Conservation (phyloP, 2,888 invertebrate species). For the Pammene fasciana region DNA sequence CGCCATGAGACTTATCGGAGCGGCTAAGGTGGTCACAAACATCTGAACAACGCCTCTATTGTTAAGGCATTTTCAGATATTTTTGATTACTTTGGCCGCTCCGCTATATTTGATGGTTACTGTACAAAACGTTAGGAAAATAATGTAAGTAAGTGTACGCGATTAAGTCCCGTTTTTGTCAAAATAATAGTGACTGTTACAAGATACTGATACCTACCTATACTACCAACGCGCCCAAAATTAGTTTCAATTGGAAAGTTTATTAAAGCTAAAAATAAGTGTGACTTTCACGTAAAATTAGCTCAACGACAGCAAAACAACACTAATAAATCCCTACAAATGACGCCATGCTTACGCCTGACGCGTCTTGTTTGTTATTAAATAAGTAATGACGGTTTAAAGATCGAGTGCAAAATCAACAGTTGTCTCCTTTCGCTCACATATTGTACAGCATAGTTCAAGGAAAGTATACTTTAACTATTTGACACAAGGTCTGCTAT, state of each 20-base stretch:
- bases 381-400: slow-evolving; percentile 18
- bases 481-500: neutral
- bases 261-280: neutral
- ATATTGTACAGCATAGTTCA: neutral
- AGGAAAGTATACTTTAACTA: neutral
- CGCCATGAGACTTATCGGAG: too few relatives aligned
- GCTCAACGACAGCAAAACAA: slow-evolving; percentile 18
- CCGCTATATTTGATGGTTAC: too few relatives aligned
- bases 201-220: neutral
- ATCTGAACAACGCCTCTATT: too few relatives aligned
- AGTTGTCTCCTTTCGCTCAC: neutral
- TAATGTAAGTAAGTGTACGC: too few relatives aligned
- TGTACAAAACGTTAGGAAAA: too few relatives aligned
- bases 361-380: slow-evolving; percentile 32
- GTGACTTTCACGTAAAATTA: slow-evolving; percentile 22
- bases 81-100: too few relatives aligned
- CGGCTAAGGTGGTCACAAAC: too few relatives aligned
- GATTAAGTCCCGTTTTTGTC: too few relatives aligned
- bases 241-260: neutral
- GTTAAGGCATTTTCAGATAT: too few relatives aligned
- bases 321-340: slow-evolving; percentile 21
- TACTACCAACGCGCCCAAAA: neutral
- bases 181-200: too few relatives aligned
- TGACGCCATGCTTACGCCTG: slow-evolving; percentile 27
- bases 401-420: slow-evolving; percentile 34